A percentile compares a stretch with the other conserved stretches of the same genome.
These are phyloP conservation scores for Fissipunctia ypsillon DNA, from an alignment of 2,888 invertebrate genomes.

Conservation along the genomic window DNA sequence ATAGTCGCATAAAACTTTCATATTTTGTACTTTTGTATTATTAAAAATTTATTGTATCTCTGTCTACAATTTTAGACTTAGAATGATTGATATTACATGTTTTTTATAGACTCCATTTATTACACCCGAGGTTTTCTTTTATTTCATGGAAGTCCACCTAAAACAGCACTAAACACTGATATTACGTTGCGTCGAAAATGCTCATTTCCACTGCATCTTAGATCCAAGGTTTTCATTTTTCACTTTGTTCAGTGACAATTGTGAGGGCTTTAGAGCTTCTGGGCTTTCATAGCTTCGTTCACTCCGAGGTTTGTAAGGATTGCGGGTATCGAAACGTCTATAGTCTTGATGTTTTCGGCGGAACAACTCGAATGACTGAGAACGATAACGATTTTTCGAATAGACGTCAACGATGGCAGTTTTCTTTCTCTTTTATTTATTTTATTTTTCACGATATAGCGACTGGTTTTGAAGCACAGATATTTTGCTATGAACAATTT, in stretches of 20 bases:
- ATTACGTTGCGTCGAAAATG: constrained; percentile 24
- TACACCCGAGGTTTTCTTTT: neutral
- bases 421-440: constrained; percentile 46
- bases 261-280: constrained; percentile 73
- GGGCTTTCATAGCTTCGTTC: constrained; percentile 72
- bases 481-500: constrained; percentile 26
- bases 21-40: constrained; percentile 14
- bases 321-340: constrained; percentile 73
- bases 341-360: constrained; percentile 67
- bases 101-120: neutral
- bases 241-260: constrained; percentile 76
- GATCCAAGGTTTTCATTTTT: constrained; percentile 68
- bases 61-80: neutral
- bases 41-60: constrained; percentile 20
- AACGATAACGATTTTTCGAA: constrained; percentile 64
- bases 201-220: constrained; percentile 56
- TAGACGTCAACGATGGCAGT: constrained; percentile 54
- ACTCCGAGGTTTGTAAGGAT: constrained; percentile 70
- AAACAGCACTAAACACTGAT: constrained; percentile 12
- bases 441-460: constrained; percentile 27
- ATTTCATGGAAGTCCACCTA: neutral
- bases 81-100: constrained; percentile 8
- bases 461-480: constrained; percentile 25
- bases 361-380: constrained; percentile 63
- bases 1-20: constrained; percentile 18